A percentile compares a stretch with the other conserved stretches of the same genome.
phyloP scores from a whole-genome alignment of 2,888 invertebrate genomes.

The Zonitis immaculata region DNA sequence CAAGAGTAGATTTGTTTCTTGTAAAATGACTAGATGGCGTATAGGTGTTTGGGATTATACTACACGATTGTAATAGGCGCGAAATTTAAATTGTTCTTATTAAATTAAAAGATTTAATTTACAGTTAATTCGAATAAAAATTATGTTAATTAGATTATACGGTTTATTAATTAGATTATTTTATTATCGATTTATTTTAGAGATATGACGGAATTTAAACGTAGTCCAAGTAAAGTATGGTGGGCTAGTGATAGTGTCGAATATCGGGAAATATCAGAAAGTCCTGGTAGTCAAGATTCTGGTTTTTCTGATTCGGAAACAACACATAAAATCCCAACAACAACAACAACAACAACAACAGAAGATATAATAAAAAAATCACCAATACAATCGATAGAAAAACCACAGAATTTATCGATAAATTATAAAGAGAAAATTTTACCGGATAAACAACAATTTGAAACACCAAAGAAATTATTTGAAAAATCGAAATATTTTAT shows the following conservation, averaged over 20 bases:
- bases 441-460: slow-evolving; percentile 31
- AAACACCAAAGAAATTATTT: slow-evolving; percentile 16
- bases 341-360: slow-evolving; percentile 27
- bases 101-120: no score
- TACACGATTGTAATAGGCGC: no score
- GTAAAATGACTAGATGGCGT: no score
- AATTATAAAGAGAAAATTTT: slow-evolving; percentile 49
- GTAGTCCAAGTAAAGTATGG: slow-evolving; percentile 65
- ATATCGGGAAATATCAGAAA: slow-evolving; percentile 53
- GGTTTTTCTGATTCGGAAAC: slow-evolving; percentile 73
- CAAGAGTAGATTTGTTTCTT: no score
- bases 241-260: slow-evolving; percentile 51
- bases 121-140: not conserved
- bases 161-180: not conserved
- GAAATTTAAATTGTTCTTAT: no score
- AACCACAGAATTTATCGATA: slow-evolving; percentile 31
- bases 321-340: slow-evolving; percentile 7
- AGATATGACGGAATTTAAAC: slow-evolving; percentile 61
- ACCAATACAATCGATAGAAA: slow-evolving; percentile 12
- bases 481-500: slow-evolving; percentile 28
- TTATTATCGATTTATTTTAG: not conserved
- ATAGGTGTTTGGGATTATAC: no score
- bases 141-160: not conserved
- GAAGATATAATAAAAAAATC: slow-evolving; percentile 20
- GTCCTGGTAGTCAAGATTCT: slow-evolving; percentile 73